These are phyloP conservation scores for Acanthis flammea DNA, from an alignment of 2,797 vertebrate genomes.

Conservation along the genomic window DNA sequence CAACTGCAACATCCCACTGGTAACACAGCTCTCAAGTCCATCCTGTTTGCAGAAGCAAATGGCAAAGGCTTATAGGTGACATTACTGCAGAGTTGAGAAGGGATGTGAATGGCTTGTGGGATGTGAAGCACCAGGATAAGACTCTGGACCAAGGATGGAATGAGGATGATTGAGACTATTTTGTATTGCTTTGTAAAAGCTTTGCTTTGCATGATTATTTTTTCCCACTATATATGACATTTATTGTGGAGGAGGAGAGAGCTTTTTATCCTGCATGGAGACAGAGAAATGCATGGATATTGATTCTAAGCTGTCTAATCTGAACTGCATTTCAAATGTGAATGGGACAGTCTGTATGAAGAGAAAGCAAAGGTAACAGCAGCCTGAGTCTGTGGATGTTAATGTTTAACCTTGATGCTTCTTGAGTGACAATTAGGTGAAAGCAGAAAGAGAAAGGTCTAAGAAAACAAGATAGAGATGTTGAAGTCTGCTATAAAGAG, in stretches of 20 bases:
- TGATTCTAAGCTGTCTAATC: slow-evolving; percentile 12
- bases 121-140: neutral
- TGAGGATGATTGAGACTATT: neutral
- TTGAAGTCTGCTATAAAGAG: neutral
- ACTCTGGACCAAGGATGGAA: neutral
- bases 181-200: slow-evolving; percentile 6
- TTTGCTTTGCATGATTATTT: slow-evolving; percentile 13
- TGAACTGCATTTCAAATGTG: neutral
- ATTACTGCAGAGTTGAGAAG: neutral
- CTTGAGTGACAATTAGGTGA: neutral
- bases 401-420: neutral
- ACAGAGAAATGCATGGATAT: slow-evolving; percentile 6
- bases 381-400: neutral
- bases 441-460: neutral
- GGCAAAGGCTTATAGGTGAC: neutral
- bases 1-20: neutral
- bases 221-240: slow-evolving; percentile 6
- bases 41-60: neutral
- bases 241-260: slow-evolving; percentile 14
- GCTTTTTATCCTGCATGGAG: neutral
- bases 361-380: neutral
- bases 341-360: neutral
- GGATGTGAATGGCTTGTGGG: neutral
- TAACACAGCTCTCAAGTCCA: neutral
- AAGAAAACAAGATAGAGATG: neutral